Conservation (phyloP, 2,113 vertebrate species). For the Ochotona curzoniae region DNA sequence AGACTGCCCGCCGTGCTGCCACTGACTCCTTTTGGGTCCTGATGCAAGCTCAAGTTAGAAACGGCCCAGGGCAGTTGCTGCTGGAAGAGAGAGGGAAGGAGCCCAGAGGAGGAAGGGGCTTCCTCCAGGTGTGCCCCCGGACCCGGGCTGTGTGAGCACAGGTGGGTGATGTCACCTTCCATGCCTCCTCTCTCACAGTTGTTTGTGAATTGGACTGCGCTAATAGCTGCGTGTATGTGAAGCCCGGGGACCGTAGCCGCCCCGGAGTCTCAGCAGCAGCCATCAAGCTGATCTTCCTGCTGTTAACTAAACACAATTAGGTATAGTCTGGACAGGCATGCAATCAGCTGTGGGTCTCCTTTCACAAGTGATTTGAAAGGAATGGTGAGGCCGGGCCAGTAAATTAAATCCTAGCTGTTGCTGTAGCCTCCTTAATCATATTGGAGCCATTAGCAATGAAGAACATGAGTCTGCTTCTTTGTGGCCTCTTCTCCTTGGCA, state of each 20-base stretch:
- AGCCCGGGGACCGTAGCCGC: neutral
- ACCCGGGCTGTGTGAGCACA: neutral
- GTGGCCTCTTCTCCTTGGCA: neutral
- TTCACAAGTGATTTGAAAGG: neutral
- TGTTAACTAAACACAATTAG: neutral
- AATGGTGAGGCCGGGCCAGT: neutral
- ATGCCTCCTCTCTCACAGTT: neutral
- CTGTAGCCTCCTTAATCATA: neutral
- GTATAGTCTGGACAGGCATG: neutral
- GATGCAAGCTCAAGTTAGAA: neutral
- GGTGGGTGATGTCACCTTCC: neutral
- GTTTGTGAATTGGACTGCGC: neutral
- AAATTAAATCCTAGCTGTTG: neutral
- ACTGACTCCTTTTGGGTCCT: neutral
- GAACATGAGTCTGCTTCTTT: neutral
- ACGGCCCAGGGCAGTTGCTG: neutral
- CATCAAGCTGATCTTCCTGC: neutral
- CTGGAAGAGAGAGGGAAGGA: neutral
- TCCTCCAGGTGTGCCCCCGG: neutral
- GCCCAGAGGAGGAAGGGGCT: neutral
- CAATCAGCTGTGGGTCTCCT: neutral
- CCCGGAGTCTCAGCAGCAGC: neutral
- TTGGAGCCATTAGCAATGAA: neutral
- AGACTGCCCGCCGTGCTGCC: neutral
- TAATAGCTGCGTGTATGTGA: accelerated